phyloP scores from a whole-genome alignment of 2,797 vertebrate genomes.

The Holocentrus rufus region DNA sequence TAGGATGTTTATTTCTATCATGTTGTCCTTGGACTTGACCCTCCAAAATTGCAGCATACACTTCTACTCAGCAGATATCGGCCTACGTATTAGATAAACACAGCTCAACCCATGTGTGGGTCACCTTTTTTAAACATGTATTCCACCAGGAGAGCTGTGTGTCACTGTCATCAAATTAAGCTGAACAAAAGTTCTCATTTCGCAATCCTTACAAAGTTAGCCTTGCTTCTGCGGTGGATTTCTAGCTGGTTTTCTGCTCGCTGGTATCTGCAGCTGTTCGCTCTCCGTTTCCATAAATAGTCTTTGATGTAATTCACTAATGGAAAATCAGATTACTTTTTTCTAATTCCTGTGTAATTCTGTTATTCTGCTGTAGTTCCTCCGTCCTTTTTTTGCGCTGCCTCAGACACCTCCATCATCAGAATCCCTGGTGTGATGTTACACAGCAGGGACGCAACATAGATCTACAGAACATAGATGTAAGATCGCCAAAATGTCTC shows the following conservation, averaged over 20 bases:
- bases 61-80: too few species aligned
- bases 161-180: slow-evolving; percentile 15
- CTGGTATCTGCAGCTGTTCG: slow-evolving; percentile 6
- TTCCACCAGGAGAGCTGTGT: background rate
- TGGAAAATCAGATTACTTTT: slow-evolving; percentile 48
- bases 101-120: too few species aligned
- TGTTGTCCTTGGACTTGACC: too few species aligned
- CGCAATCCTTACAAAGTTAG: slow-evolving; percentile 17
- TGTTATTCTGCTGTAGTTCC: background rate
- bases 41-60: too few species aligned
- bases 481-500: background rate
- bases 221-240: slow-evolving; percentile 40
- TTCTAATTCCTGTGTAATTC: slow-evolving; percentile 26
- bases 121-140: too few species aligned
- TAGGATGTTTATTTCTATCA: too few species aligned
- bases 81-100: background rate
- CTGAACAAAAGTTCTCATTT: slow-evolving; percentile 3
- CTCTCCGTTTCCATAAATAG: slow-evolving; percentile 37
- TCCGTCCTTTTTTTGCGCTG: background rate
- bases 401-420: background rate
- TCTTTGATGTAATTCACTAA: slow-evolving; percentile 39
- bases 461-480: background rate
- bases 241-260: slow-evolving; percentile 21
- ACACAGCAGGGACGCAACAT: too few species aligned
- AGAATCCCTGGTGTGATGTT: background rate